Evolutionary conservation across 2,797 vertebrate species (phyloP), one percentile per base, ranked within the genome.

Genomic region (Micrastur ruficollis): DNA sequence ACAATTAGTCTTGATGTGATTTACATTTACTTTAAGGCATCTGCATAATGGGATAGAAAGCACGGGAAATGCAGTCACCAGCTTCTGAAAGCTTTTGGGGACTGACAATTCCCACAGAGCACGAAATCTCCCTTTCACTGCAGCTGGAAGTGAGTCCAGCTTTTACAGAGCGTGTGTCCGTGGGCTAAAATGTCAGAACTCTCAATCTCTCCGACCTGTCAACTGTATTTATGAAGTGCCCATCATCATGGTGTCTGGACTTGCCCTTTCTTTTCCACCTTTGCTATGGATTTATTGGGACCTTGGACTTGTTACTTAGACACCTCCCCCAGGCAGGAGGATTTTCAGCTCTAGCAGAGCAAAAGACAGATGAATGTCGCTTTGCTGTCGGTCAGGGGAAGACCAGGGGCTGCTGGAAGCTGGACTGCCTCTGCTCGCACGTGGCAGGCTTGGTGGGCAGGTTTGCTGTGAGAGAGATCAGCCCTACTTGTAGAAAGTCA

Each of bases 1-100:
- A 47, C 86, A 74, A 85, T 95, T 89, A 85, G 56, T n/a, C 74
- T 36, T 55, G 88, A 82, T 87, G 78, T 82, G 95, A 97, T 92
- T 96, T 89, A 89, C 90, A 91, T 95, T 90, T 82, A 89, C 86
- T 97, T 76, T 25, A 75, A 86, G 40, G 67, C 83, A 74, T 94
- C 90, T 87, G 86, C 90, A 85, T 94, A 92, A 95, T 82, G 94
- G 93, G 27, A 11, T 75, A 12, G 79, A 84, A 92, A 65, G 95
- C 67, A 16, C 90, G 56, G 74, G 70, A 89, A 95, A 84, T 65
- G 89, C 63, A 95, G 81, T 58, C 90, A 12, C 0, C 4, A 76
- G 86, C 31, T 94, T 47, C 93, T 90, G 88, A 94, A 89, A 94
- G 81, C 59, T 95, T 92, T 15, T 40, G 71, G 82, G 59, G 66